Base-by-base conservation (phyloP, 2,797 vertebrate species). In the Sitta carolinensis region DNA sequence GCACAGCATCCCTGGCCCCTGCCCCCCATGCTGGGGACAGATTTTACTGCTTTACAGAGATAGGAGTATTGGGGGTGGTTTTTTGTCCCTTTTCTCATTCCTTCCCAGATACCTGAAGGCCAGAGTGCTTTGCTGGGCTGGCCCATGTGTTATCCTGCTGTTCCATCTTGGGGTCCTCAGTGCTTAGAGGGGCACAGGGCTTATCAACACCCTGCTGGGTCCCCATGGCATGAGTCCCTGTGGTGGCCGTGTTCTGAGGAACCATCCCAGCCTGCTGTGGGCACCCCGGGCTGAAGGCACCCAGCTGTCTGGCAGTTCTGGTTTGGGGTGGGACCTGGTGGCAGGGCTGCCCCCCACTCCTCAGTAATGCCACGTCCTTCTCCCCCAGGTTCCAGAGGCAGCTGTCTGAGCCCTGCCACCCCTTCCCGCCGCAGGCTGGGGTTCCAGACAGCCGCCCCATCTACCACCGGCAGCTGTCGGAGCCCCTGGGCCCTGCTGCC, bases 381-480 rank as follows among this genome's bases (percentile, higher is more conserved):
- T 59, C 27, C 34, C 21, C 34, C 95, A 99, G 99, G 98, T 99
- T 99, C 97, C 99, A 99, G 94, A 98, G 99, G 96, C 99, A 99
- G 96, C 98, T 99, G 97, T 99, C 99, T 5, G 98, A 99, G 94
- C 98, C 97, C 90, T 98, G 97, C 93, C 98, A 98, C 90, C 98
- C 98, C 62, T 99, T 98, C 97, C 93, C 99, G 23, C 95, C 98
- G 8, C 98, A 98, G 94, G 94, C 98, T 1, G 97, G 98, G 84
- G 95, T 98, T 61, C 97, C 98, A 0, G 98, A 99, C 89, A 97
- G 97, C 74, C 98, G 98, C 88, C 99, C 98, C 2, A 95, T 98
- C 6, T 99, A 99, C 97, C 99, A 99, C 89, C 98, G 99, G 75
- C 99, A 99, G 97, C 98, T 99, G 98, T 99, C 99, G 0, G 99